Base-by-base conservation (phyloP, 2,113 vertebrate genomes). In the Daboia siamensis region DNA sequence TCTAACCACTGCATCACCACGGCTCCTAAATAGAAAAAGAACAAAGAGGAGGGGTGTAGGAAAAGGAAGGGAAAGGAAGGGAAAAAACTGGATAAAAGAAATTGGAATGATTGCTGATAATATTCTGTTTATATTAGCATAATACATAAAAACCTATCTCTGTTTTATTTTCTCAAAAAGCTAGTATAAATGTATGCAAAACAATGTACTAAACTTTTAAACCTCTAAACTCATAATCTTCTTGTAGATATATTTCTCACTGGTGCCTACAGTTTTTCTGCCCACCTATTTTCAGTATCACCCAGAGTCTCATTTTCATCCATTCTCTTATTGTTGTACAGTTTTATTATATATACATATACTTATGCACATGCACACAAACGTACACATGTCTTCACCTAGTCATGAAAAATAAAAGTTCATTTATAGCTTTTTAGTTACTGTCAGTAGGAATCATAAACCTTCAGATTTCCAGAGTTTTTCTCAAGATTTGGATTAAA, bases 251-350 rank as follows among this genome's bases (percentile, higher is more conserved):
- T 1, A 0, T 12, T 94, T 95, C 26, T 33, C 48, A 20, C 89
- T 84, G 10, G n/a, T 64, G 86, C 51, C 85, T 88, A 88, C 0
- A 87, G 3, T 39, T 33, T 89, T 89, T 93, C 69, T 89, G 55
- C 52, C 0, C 46, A 1, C 15, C 69, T 29, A 39, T 74, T 88
- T 54, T 87, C 17, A 7, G 29, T 87, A 48, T 86, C 86, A 91
- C 88, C 89, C 61, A 0, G 8, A 33, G 85, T 5, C 87, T 95
- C 87, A 3, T 95, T 95, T 95, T 93, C 88, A 94, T 93, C 13
- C 23, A n/a, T 90, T 51, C 92, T 86, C 85, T 64, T 61, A 52
- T 92, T 57, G 54, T 91, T 26, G 12, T 90, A 20, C 21, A 90
- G 93, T 94, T 94, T 0, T 1, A 46, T 46, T 46, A 46, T 46